Conservation (phyloP, 1,140 invertebrate species). For the Platorchestia sp. region DNA sequence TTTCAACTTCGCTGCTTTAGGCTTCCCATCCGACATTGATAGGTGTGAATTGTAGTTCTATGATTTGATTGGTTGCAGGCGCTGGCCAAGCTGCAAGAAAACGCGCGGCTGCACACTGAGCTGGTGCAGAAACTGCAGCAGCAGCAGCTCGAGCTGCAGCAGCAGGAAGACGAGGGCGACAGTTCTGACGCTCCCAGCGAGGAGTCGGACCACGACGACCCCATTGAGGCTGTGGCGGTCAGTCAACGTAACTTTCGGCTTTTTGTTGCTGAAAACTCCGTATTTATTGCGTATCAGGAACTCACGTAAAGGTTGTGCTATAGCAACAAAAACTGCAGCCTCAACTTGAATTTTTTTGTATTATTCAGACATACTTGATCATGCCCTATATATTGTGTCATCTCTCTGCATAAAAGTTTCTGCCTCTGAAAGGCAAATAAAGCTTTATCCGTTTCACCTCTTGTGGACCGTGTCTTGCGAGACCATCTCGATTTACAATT, state of each 20-base stretch:
- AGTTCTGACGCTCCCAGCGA: background rate
- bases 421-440: too few species aligned
- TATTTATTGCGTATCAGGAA: too few species aligned
- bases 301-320: too few species aligned
- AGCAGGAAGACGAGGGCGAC: background rate
- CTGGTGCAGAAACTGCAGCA: constrained; percentile 34
- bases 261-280: too few species aligned
- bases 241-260: background rate
- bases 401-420: too few species aligned
- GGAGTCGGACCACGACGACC: background rate
- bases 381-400: too few species aligned
- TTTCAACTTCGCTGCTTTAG: background rate
- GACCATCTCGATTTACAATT: too few species aligned
- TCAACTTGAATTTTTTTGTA: too few species aligned
- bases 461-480: too few species aligned
- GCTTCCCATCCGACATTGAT: background rate
- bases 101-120: constrained; percentile 14
- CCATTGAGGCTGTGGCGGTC: background rate
- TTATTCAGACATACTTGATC: too few species aligned
- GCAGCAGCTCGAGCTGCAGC: background rate
- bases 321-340: too few species aligned
- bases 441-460: too few species aligned
- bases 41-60: background rate
- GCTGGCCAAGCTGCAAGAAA: constrained; percentile 16
- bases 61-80: background rate